Conservation (phyloP, 1,140 invertebrate species). For the Drosophila kohkoa region DNA sequence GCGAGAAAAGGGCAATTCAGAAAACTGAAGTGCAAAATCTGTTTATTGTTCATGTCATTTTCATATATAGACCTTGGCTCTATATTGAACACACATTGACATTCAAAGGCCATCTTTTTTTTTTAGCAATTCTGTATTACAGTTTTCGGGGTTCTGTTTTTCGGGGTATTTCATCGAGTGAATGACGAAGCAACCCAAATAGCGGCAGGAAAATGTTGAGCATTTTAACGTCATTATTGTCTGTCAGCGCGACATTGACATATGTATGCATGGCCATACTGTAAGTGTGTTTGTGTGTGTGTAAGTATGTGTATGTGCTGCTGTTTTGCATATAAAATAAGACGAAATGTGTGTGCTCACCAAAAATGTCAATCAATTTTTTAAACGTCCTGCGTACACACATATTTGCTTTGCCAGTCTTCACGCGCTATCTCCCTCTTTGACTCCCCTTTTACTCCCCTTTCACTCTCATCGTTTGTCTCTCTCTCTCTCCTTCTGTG, state of each 20-base stretch:
- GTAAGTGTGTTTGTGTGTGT: conserved; percentile 48
- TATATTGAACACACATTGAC: not conserved
- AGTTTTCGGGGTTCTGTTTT: not conserved
- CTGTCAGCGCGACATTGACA: conserved; percentile 81
- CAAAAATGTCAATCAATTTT: conserved; percentile 83
- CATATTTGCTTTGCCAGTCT: conserved; percentile 32
- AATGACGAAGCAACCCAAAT: conserved; percentile 23
- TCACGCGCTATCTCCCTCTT: not conserved
- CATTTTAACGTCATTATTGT: conserved; percentile 84
- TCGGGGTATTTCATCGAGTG: not conserved
- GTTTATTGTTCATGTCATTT: not conserved
- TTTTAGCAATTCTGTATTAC: not conserved
- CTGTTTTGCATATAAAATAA: conserved; percentile 81
- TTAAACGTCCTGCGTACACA: conserved; percentile 54
- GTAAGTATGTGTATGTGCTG: conserved; percentile 28
- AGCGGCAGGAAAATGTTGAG: conserved; percentile 64
- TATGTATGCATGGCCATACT: conserved; percentile 38
- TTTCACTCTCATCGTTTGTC: not conserved
- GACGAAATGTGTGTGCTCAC: conserved; percentile 79
- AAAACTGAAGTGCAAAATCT: not conserved
- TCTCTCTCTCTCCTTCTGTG: not conserved
- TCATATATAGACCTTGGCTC: not conserved
- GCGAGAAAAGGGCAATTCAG: too few relatives aligned
- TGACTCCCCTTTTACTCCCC: not conserved
- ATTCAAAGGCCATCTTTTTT: not conserved